These are phyloP conservation scores for Hypena proboscidalis DNA, from an alignment of 2,888 invertebrate species.

Conservation along the genomic window DNA sequence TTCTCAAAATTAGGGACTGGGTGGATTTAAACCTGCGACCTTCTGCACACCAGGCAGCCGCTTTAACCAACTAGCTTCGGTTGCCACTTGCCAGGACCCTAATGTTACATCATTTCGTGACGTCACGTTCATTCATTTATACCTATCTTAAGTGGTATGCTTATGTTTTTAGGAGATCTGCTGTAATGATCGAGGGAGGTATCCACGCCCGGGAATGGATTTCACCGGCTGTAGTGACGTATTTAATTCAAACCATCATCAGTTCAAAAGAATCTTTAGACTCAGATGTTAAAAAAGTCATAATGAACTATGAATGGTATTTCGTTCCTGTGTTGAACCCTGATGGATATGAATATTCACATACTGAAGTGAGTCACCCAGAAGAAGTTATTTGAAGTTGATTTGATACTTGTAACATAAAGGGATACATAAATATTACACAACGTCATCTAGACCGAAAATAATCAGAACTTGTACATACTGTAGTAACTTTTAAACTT, in stretches of 20 bases:
- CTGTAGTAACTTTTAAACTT: too few relatives aligned
- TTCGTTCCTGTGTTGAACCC: conserved; percentile 48
- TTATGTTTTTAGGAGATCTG: conserved; percentile 28
- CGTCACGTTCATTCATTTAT: background rate
- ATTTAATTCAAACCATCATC: conserved; percentile 83
- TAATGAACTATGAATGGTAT: conserved; percentile 32
- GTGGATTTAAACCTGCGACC: too few relatives aligned
- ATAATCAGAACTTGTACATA: too few relatives aligned
- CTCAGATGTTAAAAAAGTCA: conserved; percentile 7
- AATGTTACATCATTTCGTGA: background rate
- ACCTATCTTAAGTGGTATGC: background rate
- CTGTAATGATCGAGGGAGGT: conserved; percentile 84
- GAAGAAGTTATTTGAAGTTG: too few relatives aligned
- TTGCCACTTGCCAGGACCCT: too few relatives aligned
- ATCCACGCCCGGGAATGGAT: conserved; percentile 92
- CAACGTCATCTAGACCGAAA: too few relatives aligned
- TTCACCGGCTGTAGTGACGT: conserved; percentile 84
- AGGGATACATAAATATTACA: too few relatives aligned
- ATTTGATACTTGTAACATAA: too few relatives aligned
- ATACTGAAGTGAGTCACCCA: conserved; percentile 14
- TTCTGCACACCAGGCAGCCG: too few relatives aligned
- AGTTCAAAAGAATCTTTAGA: conserved; percentile 17
- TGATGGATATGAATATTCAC: conserved; percentile 43
- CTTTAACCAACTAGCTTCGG: too few relatives aligned
- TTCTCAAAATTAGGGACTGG: too few relatives aligned